Evolutionary conservation across 2,113 vertebrate genomes (phyloP).

Genomic region (Chamaetylas fuelleborni): DNA sequence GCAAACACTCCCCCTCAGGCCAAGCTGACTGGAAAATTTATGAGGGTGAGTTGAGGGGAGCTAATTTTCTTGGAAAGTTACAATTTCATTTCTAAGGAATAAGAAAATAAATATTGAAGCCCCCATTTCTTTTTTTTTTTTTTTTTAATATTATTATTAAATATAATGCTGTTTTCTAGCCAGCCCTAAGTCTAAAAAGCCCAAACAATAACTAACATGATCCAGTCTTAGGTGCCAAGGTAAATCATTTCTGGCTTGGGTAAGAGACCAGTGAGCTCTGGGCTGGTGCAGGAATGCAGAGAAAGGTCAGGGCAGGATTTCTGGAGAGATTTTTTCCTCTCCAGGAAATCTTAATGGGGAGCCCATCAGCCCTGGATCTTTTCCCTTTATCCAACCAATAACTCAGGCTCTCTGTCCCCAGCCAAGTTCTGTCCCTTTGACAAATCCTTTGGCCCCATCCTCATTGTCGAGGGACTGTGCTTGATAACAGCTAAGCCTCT

Average conservation of each 20-base stretch:
- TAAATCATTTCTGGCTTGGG: background rate
- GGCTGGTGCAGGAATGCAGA: accelerated
- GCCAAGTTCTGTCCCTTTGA: background rate
- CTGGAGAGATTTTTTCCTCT: background rate
- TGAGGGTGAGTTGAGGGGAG: background rate
- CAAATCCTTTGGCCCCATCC: background rate
- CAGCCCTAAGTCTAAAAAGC: background rate
- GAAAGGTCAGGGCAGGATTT: background rate
- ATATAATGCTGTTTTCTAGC: background rate
- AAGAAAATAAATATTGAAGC: slow-evolving; percentile 10
- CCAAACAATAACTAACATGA: background rate
- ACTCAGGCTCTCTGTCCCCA: background rate
- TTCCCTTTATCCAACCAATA: background rate
- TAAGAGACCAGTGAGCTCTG: background rate
- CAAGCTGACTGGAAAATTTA: background rate
- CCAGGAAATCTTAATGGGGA: background rate
- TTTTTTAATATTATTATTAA: background rate
- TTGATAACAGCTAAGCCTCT: background rate
- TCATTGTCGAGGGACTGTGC: background rate
- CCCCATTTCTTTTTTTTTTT: background rate
- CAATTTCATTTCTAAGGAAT: slow-evolving; percentile 18
- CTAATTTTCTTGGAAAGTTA: background rate
- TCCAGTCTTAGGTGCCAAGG: background rate
- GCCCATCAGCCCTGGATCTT: background rate
- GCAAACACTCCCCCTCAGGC: background rate